These are phyloP conservation scores for Ammospiza caudacuta DNA, from an alignment of 2,113 vertebrate genomes.

Conservation along the genomic window DNA sequence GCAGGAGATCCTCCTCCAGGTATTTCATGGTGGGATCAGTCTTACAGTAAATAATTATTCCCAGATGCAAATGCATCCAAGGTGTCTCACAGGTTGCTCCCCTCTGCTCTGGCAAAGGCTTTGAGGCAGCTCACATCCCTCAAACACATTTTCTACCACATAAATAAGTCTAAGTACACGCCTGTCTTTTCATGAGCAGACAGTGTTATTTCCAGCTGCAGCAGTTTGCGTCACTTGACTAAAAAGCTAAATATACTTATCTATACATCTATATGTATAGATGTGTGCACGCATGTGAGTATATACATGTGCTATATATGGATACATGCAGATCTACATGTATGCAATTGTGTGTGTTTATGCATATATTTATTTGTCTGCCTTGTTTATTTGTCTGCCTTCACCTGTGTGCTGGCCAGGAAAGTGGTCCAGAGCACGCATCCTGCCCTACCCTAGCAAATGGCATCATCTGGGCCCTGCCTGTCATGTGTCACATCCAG, in stretches of 20 bases:
- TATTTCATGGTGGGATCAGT: neutral
- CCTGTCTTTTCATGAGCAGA: slow-evolving; percentile 40
- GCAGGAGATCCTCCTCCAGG: neutral
- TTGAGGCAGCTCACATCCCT: slow-evolving; percentile 23
- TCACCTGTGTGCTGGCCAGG: neutral
- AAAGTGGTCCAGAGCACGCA: neutral
- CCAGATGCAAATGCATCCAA: neutral
- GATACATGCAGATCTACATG: neutral
- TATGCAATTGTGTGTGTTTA: neutral
- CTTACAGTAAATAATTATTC: neutral
- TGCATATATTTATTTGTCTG: neutral
- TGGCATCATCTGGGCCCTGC: neutral
- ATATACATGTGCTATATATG: neutral
- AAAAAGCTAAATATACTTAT: slow-evolving; percentile 57
- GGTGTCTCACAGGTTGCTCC: neutral
- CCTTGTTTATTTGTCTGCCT: neutral
- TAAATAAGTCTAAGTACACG: slow-evolving; percentile 9
- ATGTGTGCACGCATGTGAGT: neutral
- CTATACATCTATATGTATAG: neutral
- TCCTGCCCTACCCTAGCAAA: neutral
- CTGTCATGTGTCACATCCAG: neutral
- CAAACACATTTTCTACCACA: slow-evolving; percentile 4
- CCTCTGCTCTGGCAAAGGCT: neutral
- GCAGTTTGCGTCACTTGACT: slow-evolving; percentile 49
- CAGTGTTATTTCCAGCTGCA: slow-evolving; percentile 61